These are phyloP conservation scores for Synergus gifuensis DNA, from an alignment of 2,888 invertebrate genomes.

Conservation along the genomic window DNA sequence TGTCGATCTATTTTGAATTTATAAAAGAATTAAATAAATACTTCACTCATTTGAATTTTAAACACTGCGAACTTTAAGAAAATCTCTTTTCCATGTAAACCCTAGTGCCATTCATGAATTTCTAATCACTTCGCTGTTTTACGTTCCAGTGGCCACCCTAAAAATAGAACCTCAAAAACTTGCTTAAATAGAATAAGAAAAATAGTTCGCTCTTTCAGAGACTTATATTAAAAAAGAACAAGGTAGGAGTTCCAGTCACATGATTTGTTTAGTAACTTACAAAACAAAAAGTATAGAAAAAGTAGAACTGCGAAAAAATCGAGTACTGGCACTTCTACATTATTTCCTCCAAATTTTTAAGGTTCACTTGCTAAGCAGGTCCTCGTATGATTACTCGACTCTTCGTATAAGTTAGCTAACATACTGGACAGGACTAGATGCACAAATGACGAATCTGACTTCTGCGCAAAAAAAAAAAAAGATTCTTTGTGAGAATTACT, in stretches of 20 bases:
- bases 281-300: background rate
- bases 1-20: background rate
- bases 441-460: constrained; percentile 66
- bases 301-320: background rate
- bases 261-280: background rate
- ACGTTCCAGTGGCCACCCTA: background rate
- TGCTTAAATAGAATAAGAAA: background rate
- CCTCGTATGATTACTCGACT: constrained; percentile 25
- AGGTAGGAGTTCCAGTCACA: constrained; percentile 40
- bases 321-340: constrained; percentile 7
- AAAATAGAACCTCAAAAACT: constrained; percentile 15
- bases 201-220: background rate
- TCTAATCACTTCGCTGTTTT: background rate
- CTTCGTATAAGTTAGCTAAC: constrained; percentile 62
- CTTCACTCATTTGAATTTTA: background rate
- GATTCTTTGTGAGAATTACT: constrained; percentile 17
- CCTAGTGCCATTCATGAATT: background rate
- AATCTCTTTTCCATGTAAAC: background rate
- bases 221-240: constrained; percentile 3
- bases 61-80: background rate
- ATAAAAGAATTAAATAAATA: background rate
- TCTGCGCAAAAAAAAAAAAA: constrained; percentile 45
- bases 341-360: constrained; percentile 19
- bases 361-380: constrained; percentile 13
- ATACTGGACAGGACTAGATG: constrained; percentile 73